Conservation (phyloP, 1,140 invertebrate species). For the Caenorhabditis elegans region WBcel235 BX284605.5:10023501-10024000, state of each 20-base stretch:
- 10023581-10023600: not conserved
- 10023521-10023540: too few relatives aligned
- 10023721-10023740: not conserved
- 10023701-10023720: not conserved
- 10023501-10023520: too few relatives aligned
- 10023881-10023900: not conserved
- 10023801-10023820: not conserved
- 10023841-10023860: not conserved
- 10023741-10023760: not conserved
- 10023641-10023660: not conserved
- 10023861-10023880: not conserved
- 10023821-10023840: not conserved
- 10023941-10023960: not conserved
- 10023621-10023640: not conserved
- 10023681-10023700: not conserved
- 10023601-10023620: not conserved
- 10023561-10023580: not conserved
- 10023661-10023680: not conserved
- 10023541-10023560: too few relatives aligned
- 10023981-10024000: not conserved
- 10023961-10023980: not conserved
- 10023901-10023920: not conserved
- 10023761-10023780: not conserved
- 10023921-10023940: not conserved
- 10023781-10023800: not conserved